Percentiles rank a stretch among this genome's conserved stretches.
phyloP scores from a whole-genome alignment of 2,797 vertebrate species.

The Pelobates cultripes region DNA sequence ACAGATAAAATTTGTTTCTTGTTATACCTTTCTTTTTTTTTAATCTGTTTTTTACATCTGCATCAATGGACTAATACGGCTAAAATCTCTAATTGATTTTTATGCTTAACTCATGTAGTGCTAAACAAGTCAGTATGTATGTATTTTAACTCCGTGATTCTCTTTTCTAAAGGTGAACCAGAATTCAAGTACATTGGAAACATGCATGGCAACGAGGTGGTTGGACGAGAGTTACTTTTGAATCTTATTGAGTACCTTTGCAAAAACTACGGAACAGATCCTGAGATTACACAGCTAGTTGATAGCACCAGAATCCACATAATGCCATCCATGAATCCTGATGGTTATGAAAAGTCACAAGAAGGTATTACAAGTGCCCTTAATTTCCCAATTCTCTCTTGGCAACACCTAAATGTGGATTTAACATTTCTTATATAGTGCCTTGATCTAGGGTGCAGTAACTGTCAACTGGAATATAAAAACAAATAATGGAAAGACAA shows the following conservation, averaged over 20 bases:
- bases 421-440: too few species aligned
- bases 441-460: too few species aligned
- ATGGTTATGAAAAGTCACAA: slow-evolving; percentile 87
- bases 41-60: too few species aligned
- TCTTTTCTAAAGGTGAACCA: slow-evolving; percentile 81
- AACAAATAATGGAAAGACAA: too few species aligned
- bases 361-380: slow-evolving; percentile 78
- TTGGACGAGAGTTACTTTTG: slow-evolving; percentile 90
- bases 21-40: too few species aligned
- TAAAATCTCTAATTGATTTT: too few species aligned
- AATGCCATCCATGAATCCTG: slow-evolving; percentile 98
- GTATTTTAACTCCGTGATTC: too few species aligned
- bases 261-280: slow-evolving; percentile 88
- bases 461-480: too few species aligned
- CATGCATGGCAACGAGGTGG: slow-evolving; percentile 98
- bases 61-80: too few species aligned
- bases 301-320: slow-evolving; percentile 93
- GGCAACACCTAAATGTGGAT: neutral
- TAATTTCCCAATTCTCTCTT: neutral
- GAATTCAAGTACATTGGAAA: slow-evolving; percentile 98
- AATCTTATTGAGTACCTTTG: slow-evolving; percentile 97
- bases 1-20: too few species aligned
- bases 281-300: slow-evolving; percentile 87
- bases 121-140: too few species aligned
- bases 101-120: too few species aligned